These are phyloP conservation scores for Zophobas atratus DNA, from an alignment of 1,140 invertebrate genomes.

Conservation along the genomic window DNA sequence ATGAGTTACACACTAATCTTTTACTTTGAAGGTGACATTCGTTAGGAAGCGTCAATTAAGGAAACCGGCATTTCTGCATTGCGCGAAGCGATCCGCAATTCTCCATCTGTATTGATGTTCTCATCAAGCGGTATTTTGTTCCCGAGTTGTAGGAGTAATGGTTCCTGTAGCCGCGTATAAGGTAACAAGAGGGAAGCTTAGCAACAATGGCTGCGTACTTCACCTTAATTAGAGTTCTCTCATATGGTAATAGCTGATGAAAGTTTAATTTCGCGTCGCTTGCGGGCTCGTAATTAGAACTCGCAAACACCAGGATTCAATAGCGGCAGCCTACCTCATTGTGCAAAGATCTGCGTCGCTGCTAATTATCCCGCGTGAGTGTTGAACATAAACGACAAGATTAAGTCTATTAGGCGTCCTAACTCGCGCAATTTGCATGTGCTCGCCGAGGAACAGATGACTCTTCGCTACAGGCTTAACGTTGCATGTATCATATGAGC, in stretches of 20 bases:
- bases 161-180: constrained; percentile 32
- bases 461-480: constrained; percentile 52
- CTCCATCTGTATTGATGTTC: constrained; percentile 30
- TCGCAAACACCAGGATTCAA: constrained; percentile 64
- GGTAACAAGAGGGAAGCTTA: constrained; percentile 44
- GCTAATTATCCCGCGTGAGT: constrained; percentile 67
- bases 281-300: constrained; percentile 67
- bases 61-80: constrained; percentile 4
- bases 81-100: constrained; percentile 11
- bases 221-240: constrained; percentile 68
- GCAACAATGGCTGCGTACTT: constrained; percentile 63
- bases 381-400: constrained; percentile 67
- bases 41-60: too few species aligned
- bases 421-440: constrained; percentile 67
- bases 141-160: constrained; percentile 41
- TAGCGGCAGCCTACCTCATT: constrained; percentile 58
- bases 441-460: constrained; percentile 51
- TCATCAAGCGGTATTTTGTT: constrained; percentile 38
- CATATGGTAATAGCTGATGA: constrained; percentile 69
- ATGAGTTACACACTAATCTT: too few species aligned
- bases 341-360: constrained; percentile 63
- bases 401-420: constrained; percentile 67
- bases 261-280: constrained; percentile 68
- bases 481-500: constrained; percentile 53
- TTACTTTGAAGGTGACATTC: too few species aligned